phyloP scores from a whole-genome alignment of 2,797 vertebrate species.

The Pangasius djambal region DNA sequence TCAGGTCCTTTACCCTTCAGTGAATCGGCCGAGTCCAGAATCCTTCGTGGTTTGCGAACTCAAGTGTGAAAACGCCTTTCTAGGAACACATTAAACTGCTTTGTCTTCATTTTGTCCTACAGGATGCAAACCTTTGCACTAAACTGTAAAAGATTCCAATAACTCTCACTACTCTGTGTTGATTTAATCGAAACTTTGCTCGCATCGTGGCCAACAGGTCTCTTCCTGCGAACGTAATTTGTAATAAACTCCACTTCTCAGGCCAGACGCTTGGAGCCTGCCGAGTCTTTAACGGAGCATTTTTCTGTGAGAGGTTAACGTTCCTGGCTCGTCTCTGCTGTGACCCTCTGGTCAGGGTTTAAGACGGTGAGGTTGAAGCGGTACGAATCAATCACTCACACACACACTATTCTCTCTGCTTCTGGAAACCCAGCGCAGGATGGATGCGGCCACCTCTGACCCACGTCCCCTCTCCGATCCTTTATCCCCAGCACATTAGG shows the following conservation, averaged over 20 bases:
- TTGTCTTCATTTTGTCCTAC: too few species aligned
- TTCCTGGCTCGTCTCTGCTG: conserved; percentile 36
- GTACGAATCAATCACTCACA: conserved; percentile 56
- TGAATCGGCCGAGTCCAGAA: background rate
- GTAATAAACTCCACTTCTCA: background rate
- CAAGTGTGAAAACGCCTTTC: background rate
- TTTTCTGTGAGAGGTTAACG: conserved; percentile 38
- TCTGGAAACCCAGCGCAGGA: conserved; percentile 40
- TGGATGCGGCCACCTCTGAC: conserved; percentile 50
- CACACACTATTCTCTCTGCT: conserved; percentile 53
- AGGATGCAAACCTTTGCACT: background rate
- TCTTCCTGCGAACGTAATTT: background rate
- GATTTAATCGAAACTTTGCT: too few species aligned
- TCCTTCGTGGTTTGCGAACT: background rate
- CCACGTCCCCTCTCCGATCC: conserved; percentile 38
- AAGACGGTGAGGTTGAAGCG: conserved; percentile 45
- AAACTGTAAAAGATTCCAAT: background rate
- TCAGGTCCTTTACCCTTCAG: background rate
- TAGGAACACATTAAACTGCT: background rate
- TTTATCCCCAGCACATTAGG: conserved; percentile 37
- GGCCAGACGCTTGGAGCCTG: conserved; percentile 28
- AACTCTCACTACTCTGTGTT: background rate
- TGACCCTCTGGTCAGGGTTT: conserved; percentile 52
- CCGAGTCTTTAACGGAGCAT: conserved; percentile 6
- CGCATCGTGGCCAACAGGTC: background rate